Evolutionary conservation across 2,888 invertebrate species (phyloP), one percentile per base, ranked within the genome.

Genomic region (Pristionchus japonicus): DNA sequence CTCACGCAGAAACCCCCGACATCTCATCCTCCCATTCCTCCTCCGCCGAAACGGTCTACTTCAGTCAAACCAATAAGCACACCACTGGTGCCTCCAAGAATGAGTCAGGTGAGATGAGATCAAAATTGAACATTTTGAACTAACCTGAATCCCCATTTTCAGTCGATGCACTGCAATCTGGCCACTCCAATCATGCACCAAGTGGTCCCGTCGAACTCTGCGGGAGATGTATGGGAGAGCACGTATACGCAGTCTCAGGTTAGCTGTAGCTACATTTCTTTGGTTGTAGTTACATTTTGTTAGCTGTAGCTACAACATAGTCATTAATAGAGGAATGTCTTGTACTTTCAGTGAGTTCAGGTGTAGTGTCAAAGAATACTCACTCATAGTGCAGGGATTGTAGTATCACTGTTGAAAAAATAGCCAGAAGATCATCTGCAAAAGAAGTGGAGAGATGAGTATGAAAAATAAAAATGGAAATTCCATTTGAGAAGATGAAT

Each of bases 101-200:
- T 85, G 61, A 85, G 85, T 23, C 85, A 64, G 64, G 64, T 85
- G 52, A 52, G 34, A 0, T 0, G 23, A 47, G 17, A 17, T n/a
- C n/a, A n/a, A 6, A 4, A n/a, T 27, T 37, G 37, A 17, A 37
- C 13, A 17, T 70, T 64, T 11, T 37, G 34, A 37, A 37, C 27
- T n/a, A n/a, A n/a, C n/a, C n/a, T n/a, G n/a, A n/a, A n/a, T n/a
- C n/a, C 13, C 11, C 47, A 4, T 23, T 34, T 83, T 15, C 82
- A 83, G 82, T 83, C 82, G 1, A 83, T 83, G 82, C 82, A 83
- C 43, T 52, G 82, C 52, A 83, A 83, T 43, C 34, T 83, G 23
- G 31, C 82, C 11, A 52, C 82, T 7, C 52, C 49, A 27, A 43
- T 77, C 43, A 17, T 43, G 11, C 77, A 31, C n/a, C 77, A 77